These are phyloP conservation scores for Mythimna albipuncta DNA, from an alignment of 2,888 invertebrate species.

Conservation along the genomic window DNA sequence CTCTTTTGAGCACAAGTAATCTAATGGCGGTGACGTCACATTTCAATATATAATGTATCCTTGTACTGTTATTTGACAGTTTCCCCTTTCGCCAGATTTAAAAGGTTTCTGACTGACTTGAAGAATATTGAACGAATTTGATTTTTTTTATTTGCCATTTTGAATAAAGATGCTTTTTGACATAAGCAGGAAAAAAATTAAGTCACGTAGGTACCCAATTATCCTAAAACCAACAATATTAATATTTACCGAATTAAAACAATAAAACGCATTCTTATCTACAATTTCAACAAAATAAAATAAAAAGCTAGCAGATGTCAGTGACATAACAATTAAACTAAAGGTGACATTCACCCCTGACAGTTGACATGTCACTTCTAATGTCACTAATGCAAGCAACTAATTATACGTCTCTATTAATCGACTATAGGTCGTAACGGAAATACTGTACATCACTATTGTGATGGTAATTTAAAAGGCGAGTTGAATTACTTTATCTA, in stretches of 20 bases:
- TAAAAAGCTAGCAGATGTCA: conserved; percentile 55
- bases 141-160: too few relatives aligned
- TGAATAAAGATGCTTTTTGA: too few relatives aligned
- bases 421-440: conserved; percentile 66
- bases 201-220: background rate
- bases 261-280: conserved; percentile 36
- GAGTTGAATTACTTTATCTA: background rate
- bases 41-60: too few relatives aligned
- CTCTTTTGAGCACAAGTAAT: too few relatives aligned
- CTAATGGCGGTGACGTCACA: too few relatives aligned
- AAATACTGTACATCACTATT: conserved; percentile 56
- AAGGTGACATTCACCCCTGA: conserved; percentile 59
- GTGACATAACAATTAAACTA: conserved; percentile 68
- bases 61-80: too few relatives aligned
- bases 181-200: too few relatives aligned
- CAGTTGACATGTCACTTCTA: conserved; percentile 63
- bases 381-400: conserved; percentile 71
- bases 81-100: too few relatives aligned
- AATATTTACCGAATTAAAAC: background rate
- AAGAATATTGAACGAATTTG: too few relatives aligned
- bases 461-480: conserved; percentile 22
- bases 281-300: conserved; percentile 7
- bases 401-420: conserved; percentile 71
- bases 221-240: background rate
- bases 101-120: too few relatives aligned